Percentiles rank a stretch among this genome's conserved stretches.
Conservation (phyloP, 1,140 invertebrate species). For the Listronotus bonariensis region DNA sequence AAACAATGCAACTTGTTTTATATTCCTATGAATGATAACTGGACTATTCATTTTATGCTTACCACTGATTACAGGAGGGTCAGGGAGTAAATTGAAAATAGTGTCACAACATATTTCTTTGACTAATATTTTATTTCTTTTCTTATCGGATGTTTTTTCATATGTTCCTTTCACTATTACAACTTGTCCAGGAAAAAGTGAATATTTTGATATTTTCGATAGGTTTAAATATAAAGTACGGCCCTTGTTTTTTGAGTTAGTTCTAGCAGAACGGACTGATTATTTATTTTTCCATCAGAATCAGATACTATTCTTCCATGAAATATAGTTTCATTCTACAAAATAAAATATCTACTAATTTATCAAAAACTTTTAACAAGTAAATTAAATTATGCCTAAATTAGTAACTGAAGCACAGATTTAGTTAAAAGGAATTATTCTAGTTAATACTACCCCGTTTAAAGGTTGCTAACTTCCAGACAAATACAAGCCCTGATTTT, state of each 20-base stretch:
- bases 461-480: too few relatives aligned
- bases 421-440: too few relatives aligned
- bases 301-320: slow-evolving; percentile 78
- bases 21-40: too few relatives aligned
- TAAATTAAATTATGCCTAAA: slow-evolving; percentile 20
- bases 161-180: slow-evolving; percentile 70
- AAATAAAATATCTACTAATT: slow-evolving; percentile 11
- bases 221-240: slow-evolving; percentile 64
- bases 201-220: slow-evolving; percentile 68
- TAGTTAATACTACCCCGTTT: too few relatives aligned
- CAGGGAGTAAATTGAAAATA: slow-evolving; percentile 34
- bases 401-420: too few relatives aligned
- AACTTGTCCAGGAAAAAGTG: slow-evolving; percentile 85
- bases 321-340: slow-evolving; percentile 59
- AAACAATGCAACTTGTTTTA: too few relatives aligned
- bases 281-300: slow-evolving; percentile 70
- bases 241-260: slow-evolving; percentile 61
- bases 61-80: slow-evolving; percentile 32
- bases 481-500: too few relatives aligned
- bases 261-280: slow-evolving; percentile 70
- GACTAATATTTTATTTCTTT: slow-evolving; percentile 69
- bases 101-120: slow-evolving; percentile 67
- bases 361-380: neutral
- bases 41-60: slow-evolving; percentile 5
- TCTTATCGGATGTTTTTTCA: slow-evolving; percentile 59